Evolutionary conservation across 1,140 invertebrate genomes (phyloP).

Genomic region (Apis laboriosa): DNA sequence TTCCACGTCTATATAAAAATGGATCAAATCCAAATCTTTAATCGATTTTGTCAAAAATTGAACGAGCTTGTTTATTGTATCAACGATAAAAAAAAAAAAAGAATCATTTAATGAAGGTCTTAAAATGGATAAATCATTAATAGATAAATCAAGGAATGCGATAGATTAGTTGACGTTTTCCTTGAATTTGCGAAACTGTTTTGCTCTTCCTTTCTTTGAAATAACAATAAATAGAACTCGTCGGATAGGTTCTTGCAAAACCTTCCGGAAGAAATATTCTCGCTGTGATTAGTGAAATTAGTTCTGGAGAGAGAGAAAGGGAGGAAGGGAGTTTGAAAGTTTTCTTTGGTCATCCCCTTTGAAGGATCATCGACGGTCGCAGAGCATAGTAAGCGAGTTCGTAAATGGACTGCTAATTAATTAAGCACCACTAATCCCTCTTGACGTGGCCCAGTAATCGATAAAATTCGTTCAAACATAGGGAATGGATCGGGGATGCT

Average conservation of each 20-base stretch:
- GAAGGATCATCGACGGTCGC: neutral
- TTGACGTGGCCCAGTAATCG: neutral
- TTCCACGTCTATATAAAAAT: too few species aligned
- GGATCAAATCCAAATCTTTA: too few species aligned
- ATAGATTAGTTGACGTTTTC: neutral
- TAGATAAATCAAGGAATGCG: too few species aligned
- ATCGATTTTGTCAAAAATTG: too few species aligned
- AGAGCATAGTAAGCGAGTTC: neutral
- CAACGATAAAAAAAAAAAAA: too few species aligned
- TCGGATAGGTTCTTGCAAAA: too few species aligned
- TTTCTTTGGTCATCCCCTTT: slow-evolving; percentile 12
- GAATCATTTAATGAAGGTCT: too few species aligned
- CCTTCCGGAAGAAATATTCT: neutral
- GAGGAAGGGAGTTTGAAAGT: too few species aligned
- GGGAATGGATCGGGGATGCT: neutral
- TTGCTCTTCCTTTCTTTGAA: too few species aligned
- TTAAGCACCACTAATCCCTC: neutral
- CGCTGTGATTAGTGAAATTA: slow-evolving; percentile 11
- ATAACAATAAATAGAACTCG: slow-evolving; percentile 1
- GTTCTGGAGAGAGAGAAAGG: neutral
- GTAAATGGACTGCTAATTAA: neutral
- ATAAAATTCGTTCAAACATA: neutral
- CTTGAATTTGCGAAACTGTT: neutral
- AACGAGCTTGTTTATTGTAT: too few species aligned
- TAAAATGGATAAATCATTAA: neutral